Base-by-base conservation (phyloP, 2,113 vertebrate species). In the Pycnonotus jocosus region DNA sequence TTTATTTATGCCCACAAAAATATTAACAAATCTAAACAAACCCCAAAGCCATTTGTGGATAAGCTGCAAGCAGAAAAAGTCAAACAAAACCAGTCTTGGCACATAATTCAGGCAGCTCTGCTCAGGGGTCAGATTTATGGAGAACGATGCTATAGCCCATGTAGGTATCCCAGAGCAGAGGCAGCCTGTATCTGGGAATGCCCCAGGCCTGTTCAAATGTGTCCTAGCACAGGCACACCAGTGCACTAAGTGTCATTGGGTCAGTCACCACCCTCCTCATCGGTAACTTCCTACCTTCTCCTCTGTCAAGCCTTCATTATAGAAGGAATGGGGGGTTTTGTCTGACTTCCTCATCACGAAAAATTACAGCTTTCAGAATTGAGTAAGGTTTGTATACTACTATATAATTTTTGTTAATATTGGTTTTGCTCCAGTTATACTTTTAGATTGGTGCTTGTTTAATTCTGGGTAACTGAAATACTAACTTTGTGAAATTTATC, bases 71-170 rank as follows among this genome's bases (percentile, higher is more conserved):
- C 25, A 84, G 13, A 71, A 61, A 90, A 83, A 51, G 37, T 77
- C 80, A 69, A 38, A 88, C 18, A 80, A 86, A 79, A 58, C 19
- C 44, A 71, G 30, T 48, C 16, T 60, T 71, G 54, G 45, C 27
- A 65, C 2, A 0, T 35, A 76, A 69, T 64, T 81, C 57, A 61
- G 61, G 11, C 28, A 81, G 25, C 24, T 85, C 35, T 66, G 24
- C 51, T 83, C 12, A 44, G 51, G 25, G 31, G 19, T 70, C 58
- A 73, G 24, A 30, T 31, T 33, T 86, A 12, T 22, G 23, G 11
- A 66, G 21, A 81, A 19, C 0, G 0, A 35, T 24, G 18, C 9
- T 70, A 42, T 21, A 66, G n/a, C 20, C 35, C 35, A 4, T 3
- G 3, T 8, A 60, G 24, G 17, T 73, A 66, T 33, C 42, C 56